Evolutionary conservation across 64 coral and sea anemone species (phyloP), one percentile per base, ranked within the genome.

Genomic region (Exaiptasia diaphana): DNA sequence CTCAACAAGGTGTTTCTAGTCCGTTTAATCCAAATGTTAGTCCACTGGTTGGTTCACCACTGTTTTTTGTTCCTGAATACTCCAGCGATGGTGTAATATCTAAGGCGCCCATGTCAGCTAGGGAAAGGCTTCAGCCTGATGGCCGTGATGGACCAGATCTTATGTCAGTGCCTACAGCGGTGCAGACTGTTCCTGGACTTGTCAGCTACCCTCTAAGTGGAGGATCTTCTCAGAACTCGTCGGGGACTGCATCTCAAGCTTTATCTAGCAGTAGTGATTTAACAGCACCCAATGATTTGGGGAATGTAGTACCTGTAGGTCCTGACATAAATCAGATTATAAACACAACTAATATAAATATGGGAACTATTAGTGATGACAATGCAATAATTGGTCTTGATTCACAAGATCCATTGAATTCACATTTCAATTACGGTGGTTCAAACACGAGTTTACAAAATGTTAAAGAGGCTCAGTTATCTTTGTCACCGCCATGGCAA

Each of bases 61-160:
- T 54, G 2, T 34, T 1, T 60, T 69, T 72, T 36, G 9, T 44
- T 29, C 38, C 48, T 18, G 26, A n/a, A 1, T 28, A 54, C n/a
- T 20, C 25, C 4, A 74, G 41, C 38, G 82, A 74, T 18, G 26
- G 24, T 34, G 23, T 57, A 17, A 20, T 77, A 25, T 25, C 58
- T 58, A 61, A 67, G 32, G 43, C 60, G 5, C 73, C 33, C 41
- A 49, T 64, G 32, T 77, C 84, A 27, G 72, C 84, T 41, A 74
- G 72, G 29, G 84, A 87, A 60, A 76, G 84, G 17, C 75, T 75
- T 50, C 84, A 87, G n/a, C 84, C 84, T 21, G 84, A 87, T 56
- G 84, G 84, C 65, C 27, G 84, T 33, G 84, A 87, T 55, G 84
- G 84, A 1, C 73, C 84, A 26, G 84, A 87, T 43, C 31, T 58